These are phyloP conservation scores for Cataglyphis altisquamis DNA, from an alignment of 2,888 invertebrate species.

Conservation along the genomic window DNA sequence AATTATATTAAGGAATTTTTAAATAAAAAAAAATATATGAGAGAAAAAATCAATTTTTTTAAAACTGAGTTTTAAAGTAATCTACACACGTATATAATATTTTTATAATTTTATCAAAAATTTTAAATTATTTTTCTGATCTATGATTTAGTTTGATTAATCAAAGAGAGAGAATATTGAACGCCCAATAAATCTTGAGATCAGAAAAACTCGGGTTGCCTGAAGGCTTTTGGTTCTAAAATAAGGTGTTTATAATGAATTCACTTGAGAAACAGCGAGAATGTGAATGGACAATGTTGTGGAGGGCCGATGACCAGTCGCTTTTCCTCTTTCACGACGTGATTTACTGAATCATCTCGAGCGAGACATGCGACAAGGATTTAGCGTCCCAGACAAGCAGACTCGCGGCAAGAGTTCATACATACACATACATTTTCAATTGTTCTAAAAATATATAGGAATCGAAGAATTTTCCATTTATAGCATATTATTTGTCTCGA, in stretches of 20 bases:
- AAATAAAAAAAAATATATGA: not conserved
- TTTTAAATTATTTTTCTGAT: not conserved
- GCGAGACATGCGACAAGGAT: constrained; percentile 65
- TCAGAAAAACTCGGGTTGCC: not conserved
- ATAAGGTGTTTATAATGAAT: constrained; percentile 62
- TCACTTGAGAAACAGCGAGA: constrained; percentile 58
- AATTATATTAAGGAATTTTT: not conserved
- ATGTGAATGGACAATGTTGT: constrained; percentile 57
- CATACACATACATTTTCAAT: constrained; percentile 65
- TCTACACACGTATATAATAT: not conserved
- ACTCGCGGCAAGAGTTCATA: constrained; percentile 57
- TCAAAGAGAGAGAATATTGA: constrained; percentile 10
- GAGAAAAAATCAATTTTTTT: not conserved
- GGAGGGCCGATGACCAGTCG: constrained; percentile 31
- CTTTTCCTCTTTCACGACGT: constrained; percentile 52
- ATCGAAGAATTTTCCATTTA: constrained; percentile 44
- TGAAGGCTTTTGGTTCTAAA: constrained; percentile 20
- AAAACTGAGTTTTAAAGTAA: not conserved
- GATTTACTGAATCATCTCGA: constrained; percentile 59
- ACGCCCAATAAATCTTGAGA: not conserved
- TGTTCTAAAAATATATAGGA: constrained; percentile 70
- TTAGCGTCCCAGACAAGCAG: constrained; percentile 55
- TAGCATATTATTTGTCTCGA: not conserved
- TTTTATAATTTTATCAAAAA: not conserved
- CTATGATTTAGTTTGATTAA: not conserved